phyloP scores from a whole-genome alignment of 2,888 invertebrate genomes.

The Drosophila pseudotalamancana region DNA sequence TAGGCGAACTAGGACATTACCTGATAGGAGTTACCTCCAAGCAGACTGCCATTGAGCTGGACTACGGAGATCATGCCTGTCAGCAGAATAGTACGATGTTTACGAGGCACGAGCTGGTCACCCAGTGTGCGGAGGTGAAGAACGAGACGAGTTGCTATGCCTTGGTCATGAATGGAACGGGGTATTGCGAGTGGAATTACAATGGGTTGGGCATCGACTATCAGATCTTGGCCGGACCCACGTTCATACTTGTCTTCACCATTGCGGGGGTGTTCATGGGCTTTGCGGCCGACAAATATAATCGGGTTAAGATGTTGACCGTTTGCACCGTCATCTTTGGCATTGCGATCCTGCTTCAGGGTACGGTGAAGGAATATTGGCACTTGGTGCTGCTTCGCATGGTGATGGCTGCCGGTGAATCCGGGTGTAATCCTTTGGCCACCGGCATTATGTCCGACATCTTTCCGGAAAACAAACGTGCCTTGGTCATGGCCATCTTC shows the following conservation, averaged over 20 bases:
- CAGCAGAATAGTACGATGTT: conserved; percentile 89
- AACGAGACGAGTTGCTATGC: conserved; percentile 88
- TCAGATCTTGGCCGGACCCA: conserved; percentile 96
- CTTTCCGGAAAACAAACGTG: conserved; percentile 92
- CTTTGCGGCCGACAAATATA: conserved; percentile 91
- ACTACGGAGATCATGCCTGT: conserved; percentile 94
- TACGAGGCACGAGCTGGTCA: conserved; percentile 85
- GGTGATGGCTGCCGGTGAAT: conserved; percentile 94
- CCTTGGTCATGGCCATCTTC: conserved; percentile 95
- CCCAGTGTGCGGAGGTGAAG: conserved; percentile 86
- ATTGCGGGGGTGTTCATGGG: conserved; percentile 94
- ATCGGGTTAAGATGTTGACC: conserved; percentile 90
- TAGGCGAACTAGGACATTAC: conserved; percentile 95
- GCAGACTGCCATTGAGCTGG: conserved; percentile 92
- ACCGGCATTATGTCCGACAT: conserved; percentile 93
- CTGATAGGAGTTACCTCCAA: conserved; percentile 95
- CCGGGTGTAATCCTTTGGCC: conserved; percentile 94
- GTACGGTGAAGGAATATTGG: conserved; percentile 94
- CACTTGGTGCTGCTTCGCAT: conserved; percentile 93
- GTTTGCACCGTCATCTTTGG: conserved; percentile 92
- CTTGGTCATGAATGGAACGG: conserved; percentile 88
- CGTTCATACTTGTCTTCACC: conserved; percentile 96
- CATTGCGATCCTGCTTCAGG: conserved; percentile 93
- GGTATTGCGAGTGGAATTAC: conserved; percentile 96
- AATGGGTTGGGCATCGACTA: conserved; percentile 96